Base-by-base conservation (phyloP, 37 sponge, comb jelly and placozoan genomes). In the Spongilla lacustris region DNA sequence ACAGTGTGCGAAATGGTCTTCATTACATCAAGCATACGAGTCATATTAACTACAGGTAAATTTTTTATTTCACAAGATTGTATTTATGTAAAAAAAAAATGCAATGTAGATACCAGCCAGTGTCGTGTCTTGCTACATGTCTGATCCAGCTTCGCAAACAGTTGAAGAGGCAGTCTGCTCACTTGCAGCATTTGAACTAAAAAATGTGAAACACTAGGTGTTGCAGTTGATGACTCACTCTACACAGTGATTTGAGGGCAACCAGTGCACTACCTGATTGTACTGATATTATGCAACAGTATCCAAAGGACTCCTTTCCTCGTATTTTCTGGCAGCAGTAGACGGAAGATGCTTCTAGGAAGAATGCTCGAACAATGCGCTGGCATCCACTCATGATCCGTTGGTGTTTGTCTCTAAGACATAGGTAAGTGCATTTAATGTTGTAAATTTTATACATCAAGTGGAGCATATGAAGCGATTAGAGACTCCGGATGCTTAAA, bases 321-420 rank as follows among this genome's bases (percentile, higher is more conserved):
- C 29, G 36, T 21, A 35, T 87, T 10, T 87, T 87, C 69, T 87
- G 88, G 81, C 67, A 87, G 68, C 82, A 87, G 58, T 82, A 87
- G 67, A 26, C 66, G 67, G 75, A 87, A 23, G 87, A 80, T 37
- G 81, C 75, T 38, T 29, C 27, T 24, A 81, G 46, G 36, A 74
- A 87, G 26, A 69, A 87, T 30, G 36, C 75, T 50, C 82, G 76
- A 49, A 50, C 36, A 25, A 78, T 86, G 80, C 78, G 80, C 21
- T 86, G 80, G 87, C 87, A 86, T 24, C 85, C 85, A 26, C 35
- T 85, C 36, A 85, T 85, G 85, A 85, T 85, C 25, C 23, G 71
- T 24, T 85, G 77, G 79, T 86, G 86, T 71, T 2, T 78, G 14
- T 71, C 29, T 79, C 77, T 84, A 35, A 66, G 85, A 22, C 85